Percentiles rank a stretch among this genome's conserved stretches.
Conservation (phyloP, 2,113 vertebrate species). For the Amazona vittata region DNA sequence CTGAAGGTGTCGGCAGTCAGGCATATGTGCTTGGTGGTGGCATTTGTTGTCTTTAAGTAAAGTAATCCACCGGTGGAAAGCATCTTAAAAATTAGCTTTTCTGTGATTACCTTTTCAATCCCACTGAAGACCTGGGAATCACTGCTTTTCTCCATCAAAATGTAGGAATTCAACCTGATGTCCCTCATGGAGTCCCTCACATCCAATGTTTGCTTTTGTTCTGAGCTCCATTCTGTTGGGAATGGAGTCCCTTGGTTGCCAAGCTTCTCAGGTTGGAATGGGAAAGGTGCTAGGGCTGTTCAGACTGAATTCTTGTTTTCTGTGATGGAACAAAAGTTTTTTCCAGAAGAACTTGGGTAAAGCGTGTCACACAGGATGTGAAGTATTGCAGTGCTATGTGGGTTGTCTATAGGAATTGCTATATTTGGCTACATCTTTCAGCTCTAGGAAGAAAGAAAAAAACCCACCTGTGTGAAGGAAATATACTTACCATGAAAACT, state of each 20-base stretch:
- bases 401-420: background rate
- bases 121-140: background rate
- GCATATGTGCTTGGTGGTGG: background rate
- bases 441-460: background rate
- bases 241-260: background rate
- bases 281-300: background rate
- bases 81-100: background rate
- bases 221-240: background rate
- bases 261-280: background rate
- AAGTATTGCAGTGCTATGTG: rapidly evolving
- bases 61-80: background rate
- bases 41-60: background rate
- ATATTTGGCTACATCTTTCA: background rate
- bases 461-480: background rate
- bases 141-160: background rate
- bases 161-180: background rate
- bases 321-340: background rate
- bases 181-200: background rate
- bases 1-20: background rate
- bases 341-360: background rate
- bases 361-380: background rate
- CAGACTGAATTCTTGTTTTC: background rate
- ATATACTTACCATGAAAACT: background rate
- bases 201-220: background rate
- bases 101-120: background rate